Conservation (phyloP, 2,888 invertebrate species). For the Amitus sp. region DNA sequence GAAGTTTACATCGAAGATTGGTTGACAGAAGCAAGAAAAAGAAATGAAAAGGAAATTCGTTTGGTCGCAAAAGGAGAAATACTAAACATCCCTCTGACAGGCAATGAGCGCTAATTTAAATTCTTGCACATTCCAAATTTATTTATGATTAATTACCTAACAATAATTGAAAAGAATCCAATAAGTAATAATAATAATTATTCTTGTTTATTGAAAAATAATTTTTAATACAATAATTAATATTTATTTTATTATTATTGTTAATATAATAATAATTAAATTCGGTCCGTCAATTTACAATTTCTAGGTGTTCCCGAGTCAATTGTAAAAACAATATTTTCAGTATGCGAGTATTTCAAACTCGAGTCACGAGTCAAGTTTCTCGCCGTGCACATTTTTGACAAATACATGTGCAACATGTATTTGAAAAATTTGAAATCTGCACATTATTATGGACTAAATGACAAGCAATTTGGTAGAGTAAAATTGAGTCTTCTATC, state of each 20-base stretch:
- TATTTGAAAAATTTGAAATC: slow-evolving; percentile 48
- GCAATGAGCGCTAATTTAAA: background rate
- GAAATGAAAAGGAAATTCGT: background rate
- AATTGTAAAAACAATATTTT: slow-evolving; percentile 49
- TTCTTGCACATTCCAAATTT: no score
- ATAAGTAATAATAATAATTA: background rate
- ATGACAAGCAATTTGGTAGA: slow-evolving; percentile 42
- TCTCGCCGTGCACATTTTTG: slow-evolving; percentile 55
- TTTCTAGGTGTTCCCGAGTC: slow-evolving; percentile 48
- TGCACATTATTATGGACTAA: slow-evolving; percentile 24
- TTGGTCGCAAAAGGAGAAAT: background rate
- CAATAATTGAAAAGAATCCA: no score
- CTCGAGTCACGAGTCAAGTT: slow-evolving; percentile 51
- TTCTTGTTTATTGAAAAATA: background rate
- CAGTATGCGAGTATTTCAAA: slow-evolving; percentile 47
- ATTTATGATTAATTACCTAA: no score
- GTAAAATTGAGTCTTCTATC: slow-evolving; percentile 52
- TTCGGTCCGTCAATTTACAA: background rate
- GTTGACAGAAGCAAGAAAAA: background rate
- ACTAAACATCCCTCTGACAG: background rate
- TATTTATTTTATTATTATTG: background rate
- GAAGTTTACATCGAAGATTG: background rate
- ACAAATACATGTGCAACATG: slow-evolving; percentile 51
- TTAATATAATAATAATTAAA: no score
- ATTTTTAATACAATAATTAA: background rate